Evolutionary conservation across 92 coral and sea anemone genomes (phyloP), one percentile per base, ranked within the genome.

Genomic region (Actinernus sp.): DNA sequence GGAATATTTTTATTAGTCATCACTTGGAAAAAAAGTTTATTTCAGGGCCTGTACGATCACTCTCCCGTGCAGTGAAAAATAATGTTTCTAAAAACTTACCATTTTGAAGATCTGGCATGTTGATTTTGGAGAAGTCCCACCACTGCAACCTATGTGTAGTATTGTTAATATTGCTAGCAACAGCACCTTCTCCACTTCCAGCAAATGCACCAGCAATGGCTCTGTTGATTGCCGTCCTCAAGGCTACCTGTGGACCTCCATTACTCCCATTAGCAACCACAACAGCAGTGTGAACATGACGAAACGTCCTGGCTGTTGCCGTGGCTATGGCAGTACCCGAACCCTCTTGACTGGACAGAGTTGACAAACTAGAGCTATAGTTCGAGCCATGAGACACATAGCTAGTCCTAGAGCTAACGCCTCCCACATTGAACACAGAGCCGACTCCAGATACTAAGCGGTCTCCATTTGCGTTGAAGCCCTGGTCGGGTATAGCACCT

Each of bases 171-270:
- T 92, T 92, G 63, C 92, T 80, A 0, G 98, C 98, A 3, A 92
- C 92, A 4, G 96, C 96, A 38, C 92, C 94, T 46, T 92, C 90
- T 3, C 98, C 98, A 33, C 96, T 85, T 0, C 95, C 92, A 7
- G 98, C 98, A 55, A 92, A 89, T 23, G 92, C 92, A 1, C 95
- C 96, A 2, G 98, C 98, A 24, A 92, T 92, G 48, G 96, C 96
- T 1, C 92, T 66, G 37, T 92, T 89, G 47, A 92, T 84, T 25
- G 92, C 92, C 34, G 88, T 84, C 71, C 89, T 85, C 54, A 92
- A 60, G 3, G 97, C 97, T 49, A 83, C 48, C 82, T 83, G 97
- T 24, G 97, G 93, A 19, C 93, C 93, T 22, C 89, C 91, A 31
- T 68, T 70, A 2, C 79, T 66, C 1, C 93, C 94, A 38, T 87